Evolutionary conservation across 2,797 vertebrate species (phyloP).

Genomic region (Cichlasoma orientale): DNA sequence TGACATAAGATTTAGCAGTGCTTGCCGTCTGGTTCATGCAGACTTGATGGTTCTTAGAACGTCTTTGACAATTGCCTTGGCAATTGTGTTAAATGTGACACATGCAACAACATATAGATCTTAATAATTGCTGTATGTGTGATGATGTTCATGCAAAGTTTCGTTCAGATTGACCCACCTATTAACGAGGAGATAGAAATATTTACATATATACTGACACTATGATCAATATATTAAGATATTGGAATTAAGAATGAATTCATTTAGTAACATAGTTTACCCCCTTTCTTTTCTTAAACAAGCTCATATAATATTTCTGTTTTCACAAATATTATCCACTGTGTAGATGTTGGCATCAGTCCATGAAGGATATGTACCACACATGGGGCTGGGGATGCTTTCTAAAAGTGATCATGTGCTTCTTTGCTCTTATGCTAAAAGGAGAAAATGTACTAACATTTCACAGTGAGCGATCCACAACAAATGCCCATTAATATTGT

Average conservation of each 20-base stretch:
- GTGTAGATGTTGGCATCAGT: background rate
- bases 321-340: slow-evolving; percentile 11
- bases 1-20: too few species aligned
- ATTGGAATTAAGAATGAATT: background rate
- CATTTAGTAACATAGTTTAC: background rate
- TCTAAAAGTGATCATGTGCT: slow-evolving; percentile 40
- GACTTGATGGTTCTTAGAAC: too few species aligned
- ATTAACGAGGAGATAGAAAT: too few species aligned
- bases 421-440: slow-evolving; percentile 19
- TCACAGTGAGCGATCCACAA: slow-evolving; percentile 74
- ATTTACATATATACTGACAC: too few species aligned
- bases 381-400: slow-evolving; percentile 42
- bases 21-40: too few species aligned
- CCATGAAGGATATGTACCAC: slow-evolving; percentile 64
- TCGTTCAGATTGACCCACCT: too few species aligned
- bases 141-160: too few species aligned
- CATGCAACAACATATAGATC: too few species aligned
- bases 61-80: too few species aligned
- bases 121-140: too few species aligned
- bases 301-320: background rate
- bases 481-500: slow-evolving; percentile 70
- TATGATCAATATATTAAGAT: background rate
- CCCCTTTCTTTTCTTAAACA: background rate
- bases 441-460: slow-evolving; percentile 68
- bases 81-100: too few species aligned